Evolutionary conservation across 1,140 invertebrate genomes (phyloP), one percentile per base, ranked within the genome.

Genomic region (Ylistrum balloti): DNA sequence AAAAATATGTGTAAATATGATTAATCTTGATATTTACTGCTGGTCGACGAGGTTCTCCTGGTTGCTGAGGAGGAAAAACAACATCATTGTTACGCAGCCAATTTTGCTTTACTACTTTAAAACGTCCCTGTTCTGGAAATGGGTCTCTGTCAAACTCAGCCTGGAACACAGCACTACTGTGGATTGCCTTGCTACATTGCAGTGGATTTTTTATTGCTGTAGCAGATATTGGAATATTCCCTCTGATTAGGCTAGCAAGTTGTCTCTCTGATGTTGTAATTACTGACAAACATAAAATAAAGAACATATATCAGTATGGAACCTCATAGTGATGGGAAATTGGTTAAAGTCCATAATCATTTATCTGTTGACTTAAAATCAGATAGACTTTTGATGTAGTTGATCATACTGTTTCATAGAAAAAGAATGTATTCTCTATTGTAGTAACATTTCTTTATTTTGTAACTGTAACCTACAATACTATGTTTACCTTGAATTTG

Each of bases 61-160:
- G 96, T 88, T 96, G 93, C 96, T 98, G 98, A 48, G 98, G 98
- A 56, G 98, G 98, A 96, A 97, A 98, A 45, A 98, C 96, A 94
- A 97, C 97, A 41, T 98, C 97, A 96, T 99, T 99, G 89, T 94
- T 93, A 35, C 91, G 93, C 9, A 88, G 10, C 90, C 56, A 74
- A 28, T 28, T 74, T 74, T 28, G 5, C n/a, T 74, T 74, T 28
- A n/a, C 22, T 5, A 74, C 56, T 17, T 74, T 17, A 74, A 74
- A 74, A 3, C 22, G 56, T 28, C 56, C 56, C 22, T 28, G 0
- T 74, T n/a, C 1, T 17, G 56, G 56, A 28, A 28, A 5, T n/a
- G 0, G 5, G 1, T n/a, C 5, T 74, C 11, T 74, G 56, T 74
- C 56, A 74, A 28, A 74, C 22, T 74, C 56, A 28, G 56, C 56